A percentile compares a stretch with the other conserved stretches of the same genome.
Evolutionary conservation across 2,888 invertebrate genomes (phyloP).

Genomic region (Orgyia antiqua): DNA sequence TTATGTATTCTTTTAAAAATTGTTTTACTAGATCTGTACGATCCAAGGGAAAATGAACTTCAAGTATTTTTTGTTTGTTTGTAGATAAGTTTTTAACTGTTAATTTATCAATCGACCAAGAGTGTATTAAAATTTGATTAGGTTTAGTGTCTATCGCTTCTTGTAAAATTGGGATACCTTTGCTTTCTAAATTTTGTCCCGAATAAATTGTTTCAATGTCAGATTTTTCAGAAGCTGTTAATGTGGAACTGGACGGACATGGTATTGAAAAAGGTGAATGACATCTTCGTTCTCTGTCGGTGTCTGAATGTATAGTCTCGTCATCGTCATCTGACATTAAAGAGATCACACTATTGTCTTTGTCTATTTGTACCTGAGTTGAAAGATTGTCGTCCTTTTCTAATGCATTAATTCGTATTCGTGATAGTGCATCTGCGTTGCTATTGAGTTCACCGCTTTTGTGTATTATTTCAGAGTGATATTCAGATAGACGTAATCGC

Average conservation of each 20-base stretch:
- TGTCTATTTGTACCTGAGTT: neutral
- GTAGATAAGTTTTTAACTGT: constrained; percentile 1
- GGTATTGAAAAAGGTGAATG: neutral
- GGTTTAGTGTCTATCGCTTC: neutral
- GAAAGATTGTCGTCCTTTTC: neutral
- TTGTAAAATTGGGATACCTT: neutral
- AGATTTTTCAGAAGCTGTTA: neutral
- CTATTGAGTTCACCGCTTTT: constrained; percentile 5
- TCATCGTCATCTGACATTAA: neutral
- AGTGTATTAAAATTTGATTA: neutral
- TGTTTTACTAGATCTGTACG: constrained; percentile 8
- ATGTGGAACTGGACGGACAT: neutral
- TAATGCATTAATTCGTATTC: constrained; percentile 2
- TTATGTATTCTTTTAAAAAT: constrained; percentile 9
- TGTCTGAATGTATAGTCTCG: neutral
- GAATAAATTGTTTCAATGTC: neutral
- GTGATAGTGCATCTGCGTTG: constrained; percentile 9
- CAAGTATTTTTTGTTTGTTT: constrained; percentile 4
- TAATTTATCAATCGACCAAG: neutral
- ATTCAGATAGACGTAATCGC: constrained; percentile 5
- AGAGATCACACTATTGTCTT: neutral
- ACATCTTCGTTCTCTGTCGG: too few species aligned
- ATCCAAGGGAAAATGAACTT: constrained; percentile 4
- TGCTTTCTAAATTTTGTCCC: neutral
- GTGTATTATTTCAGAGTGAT: constrained; percentile 3